Evolutionary conservation across 2,113 vertebrate genomes (phyloP), one percentile per base, ranked within the genome.

Genomic region (Apistogramma diplotaenia): DNA sequence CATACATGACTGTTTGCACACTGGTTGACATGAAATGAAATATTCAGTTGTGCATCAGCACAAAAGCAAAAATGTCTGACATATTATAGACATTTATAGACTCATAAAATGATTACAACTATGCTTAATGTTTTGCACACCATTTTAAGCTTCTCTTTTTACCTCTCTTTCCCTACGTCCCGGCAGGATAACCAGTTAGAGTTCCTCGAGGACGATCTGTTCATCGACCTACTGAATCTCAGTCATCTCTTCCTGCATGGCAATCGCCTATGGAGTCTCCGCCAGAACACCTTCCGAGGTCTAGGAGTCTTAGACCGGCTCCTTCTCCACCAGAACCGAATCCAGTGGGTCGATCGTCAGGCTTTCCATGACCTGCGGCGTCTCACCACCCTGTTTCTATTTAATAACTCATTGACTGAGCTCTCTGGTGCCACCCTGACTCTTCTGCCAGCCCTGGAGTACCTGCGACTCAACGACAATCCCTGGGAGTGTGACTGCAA

Each of bases 171-270:
- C 25, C 13, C 3, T 29, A 25, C 25, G 13, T 29, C 27, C 56
- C 73, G 62, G 4, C 82, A 96, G 96, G 97, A 99, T 91, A 99
- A 99, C 94, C 96, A 97, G 89, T 95, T 99, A 0, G 97, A 97
- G 94, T 97, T 96, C 93, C 96, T 99, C 71, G 97, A 99, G 90
- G 98, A 99, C 0, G 97, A 99, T 91, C 96, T 98, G 90, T 99
- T 99, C 83, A 96, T 97, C 57, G 98, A 99, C 94, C 95, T 99
- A 55, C 96, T 97, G 91, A 99, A 99, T 94, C 97, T 99, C 77
- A 99, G 97, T 91, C 97, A 99, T 95, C 96, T 99, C 87, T 99
- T 99, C 85, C 95, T 99, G 78, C 98, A 99, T 2, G 98, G 98
- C 54, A 99, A 99, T 93, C 95, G 95, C 85, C 94, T 99, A 31